Evolutionary conservation across 2,113 vertebrate genomes (phyloP), one percentile per base, ranked within the genome.

Genomic region (Herpailurus yagouaroundi): DNA sequence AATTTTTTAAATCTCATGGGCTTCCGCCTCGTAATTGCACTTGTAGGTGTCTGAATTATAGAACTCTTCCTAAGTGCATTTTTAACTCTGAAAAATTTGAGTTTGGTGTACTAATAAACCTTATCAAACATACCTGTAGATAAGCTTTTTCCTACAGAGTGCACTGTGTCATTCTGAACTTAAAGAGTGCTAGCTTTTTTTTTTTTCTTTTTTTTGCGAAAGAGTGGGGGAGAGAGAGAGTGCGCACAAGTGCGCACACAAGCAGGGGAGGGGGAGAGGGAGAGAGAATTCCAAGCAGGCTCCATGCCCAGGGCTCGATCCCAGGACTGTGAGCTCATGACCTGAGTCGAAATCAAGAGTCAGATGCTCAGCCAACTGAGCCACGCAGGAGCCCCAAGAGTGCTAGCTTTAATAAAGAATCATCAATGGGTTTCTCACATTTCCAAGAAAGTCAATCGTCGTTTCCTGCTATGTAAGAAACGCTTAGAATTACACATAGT

Each of bases 401-500:
- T 15, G 8, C 33, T 69, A 76, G 36, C 63, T 94, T 45, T 73
- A 41, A 38, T 94, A n/a, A 93, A 91, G 80, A 87, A 38, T 11
- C 83, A 52, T 45, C 74, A 63, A 4, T 8, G 38, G 23, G n/a
- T 55, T 96, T 81, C 74, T 79, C 60, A 69, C 2, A 9, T 79
- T 81, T 86, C 84, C 36, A 25, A 31, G 81, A 92, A 88, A 80
- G 19, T 68, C 41, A 80, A 7, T 57, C 60, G 25, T 45, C 16
- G 29, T 84, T 74, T 79, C 73, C 38, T 66, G 36, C 60, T 96
- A 16, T 57, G 94, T 41, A 57, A 92, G 50, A 97, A 95, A 94
- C 48, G 5, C n/a, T 91, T 90, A 50, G 16, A 89, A 82, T 41
- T 73, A n/a, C 23, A 91, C 66, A 33, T 69, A 91, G 57, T 66